These are phyloP conservation scores for Euwallacea fornicatus DNA, from an alignment of 1,140 invertebrate species.

Conservation along the genomic window DNA sequence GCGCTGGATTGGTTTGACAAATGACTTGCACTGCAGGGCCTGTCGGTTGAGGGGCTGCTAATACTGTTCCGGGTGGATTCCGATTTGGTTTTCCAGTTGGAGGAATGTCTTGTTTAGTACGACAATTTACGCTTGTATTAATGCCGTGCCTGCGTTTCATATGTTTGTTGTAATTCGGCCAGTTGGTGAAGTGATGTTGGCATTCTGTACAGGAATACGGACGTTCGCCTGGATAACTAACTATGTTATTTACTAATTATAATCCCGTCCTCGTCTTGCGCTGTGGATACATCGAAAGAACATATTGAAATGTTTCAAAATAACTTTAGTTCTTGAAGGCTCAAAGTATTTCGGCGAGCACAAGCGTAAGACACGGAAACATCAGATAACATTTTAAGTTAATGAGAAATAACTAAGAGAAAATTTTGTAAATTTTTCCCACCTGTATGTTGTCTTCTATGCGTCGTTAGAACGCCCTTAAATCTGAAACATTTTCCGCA, in stretches of 20 bases:
- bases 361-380: no score
- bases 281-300: neutral
- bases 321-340: no score
- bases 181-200: slow-evolving; percentile 73
- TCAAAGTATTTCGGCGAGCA: no score
- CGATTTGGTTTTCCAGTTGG: slow-evolving; percentile 52
- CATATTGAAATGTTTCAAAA: neutral
- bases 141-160: slow-evolving; percentile 71
- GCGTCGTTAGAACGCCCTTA: slow-evolving; percentile 68
- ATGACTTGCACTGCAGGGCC: slow-evolving; percentile 17
- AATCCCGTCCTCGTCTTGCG: neutral
- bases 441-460: slow-evolving; percentile 65
- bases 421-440: neutral
- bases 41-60: slow-evolving; percentile 45
- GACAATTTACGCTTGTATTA: slow-evolving; percentile 55
- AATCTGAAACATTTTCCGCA: slow-evolving; percentile 73
- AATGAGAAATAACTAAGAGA: no score
- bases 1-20: slow-evolving; percentile 16
- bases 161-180: slow-evolving; percentile 77
- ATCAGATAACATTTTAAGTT: no score
- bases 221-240: slow-evolving; percentile 52
- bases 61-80: slow-evolving; percentile 52
- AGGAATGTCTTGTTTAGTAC: slow-evolving; percentile 51
- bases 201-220: slow-evolving; percentile 64
- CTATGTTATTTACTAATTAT: neutral